phyloP scores from a whole-genome alignment of 2,797 vertebrate species.

The Salmo trutta region DNA sequence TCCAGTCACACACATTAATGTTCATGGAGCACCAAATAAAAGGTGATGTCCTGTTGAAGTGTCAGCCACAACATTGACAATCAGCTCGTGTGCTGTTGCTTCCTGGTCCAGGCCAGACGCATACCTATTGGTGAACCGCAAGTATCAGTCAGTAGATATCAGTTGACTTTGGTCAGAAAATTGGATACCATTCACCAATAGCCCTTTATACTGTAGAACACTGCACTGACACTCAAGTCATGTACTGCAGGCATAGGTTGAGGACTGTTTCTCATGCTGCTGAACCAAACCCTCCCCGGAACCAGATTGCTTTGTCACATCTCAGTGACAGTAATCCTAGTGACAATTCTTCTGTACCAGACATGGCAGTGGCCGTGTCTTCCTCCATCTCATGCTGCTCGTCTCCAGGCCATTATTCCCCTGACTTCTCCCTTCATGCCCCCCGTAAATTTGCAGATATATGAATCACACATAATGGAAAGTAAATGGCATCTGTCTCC shows the following conservation, averaged over 20 bases:
- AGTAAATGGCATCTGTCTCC: slow-evolving; percentile 1
- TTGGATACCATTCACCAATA: neutral
- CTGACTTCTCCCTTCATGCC: slow-evolving; percentile 26
- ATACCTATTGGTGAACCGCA: slow-evolving; percentile 9
- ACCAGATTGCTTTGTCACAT: neutral
- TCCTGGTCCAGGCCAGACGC: slow-evolving; percentile 6
- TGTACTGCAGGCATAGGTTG: neutral
- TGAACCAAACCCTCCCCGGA: neutral
- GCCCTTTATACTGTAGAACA: neutral
- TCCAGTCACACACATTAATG: slow-evolving; percentile 19
- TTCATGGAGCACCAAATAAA: slow-evolving; percentile 21
- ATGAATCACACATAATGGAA: slow-evolving; percentile 4
- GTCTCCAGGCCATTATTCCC: slow-evolving; percentile 30
- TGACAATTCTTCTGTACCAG: slow-evolving; percentile 22
- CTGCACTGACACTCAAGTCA: neutral
- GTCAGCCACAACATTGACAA: slow-evolving; percentile 44
- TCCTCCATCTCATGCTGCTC: neutral
- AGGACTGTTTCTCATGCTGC: neutral
- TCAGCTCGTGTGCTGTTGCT: slow-evolving; percentile 25
- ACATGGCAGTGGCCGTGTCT: slow-evolving; percentile 9
- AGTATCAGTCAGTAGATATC: too few relatives aligned
- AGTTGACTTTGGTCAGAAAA: too few relatives aligned
- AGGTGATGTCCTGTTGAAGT: slow-evolving; percentile 35
- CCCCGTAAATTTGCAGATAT: slow-evolving; percentile 31
- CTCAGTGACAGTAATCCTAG: neutral